Conservation (phyloP, 2,888 invertebrate species). For the Tipula confusa region DNA sequence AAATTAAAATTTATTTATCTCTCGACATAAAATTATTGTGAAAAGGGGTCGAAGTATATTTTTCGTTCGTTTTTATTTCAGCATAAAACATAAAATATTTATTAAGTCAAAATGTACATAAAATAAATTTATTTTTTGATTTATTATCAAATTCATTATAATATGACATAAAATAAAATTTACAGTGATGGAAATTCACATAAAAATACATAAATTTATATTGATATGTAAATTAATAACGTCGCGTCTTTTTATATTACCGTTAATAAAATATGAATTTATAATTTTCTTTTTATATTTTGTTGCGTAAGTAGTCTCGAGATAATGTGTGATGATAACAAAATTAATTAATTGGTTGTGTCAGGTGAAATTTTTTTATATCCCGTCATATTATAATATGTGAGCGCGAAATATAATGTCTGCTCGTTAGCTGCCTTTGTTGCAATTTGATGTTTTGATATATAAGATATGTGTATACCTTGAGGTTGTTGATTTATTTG, state of each 20-base stretch:
- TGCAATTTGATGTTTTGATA: background rate
- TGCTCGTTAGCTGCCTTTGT: background rate
- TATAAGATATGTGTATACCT: no score
- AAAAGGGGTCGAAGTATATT: slow-evolving; percentile 6
- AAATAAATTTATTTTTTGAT: background rate
- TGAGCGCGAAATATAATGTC: background rate
- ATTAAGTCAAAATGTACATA: background rate
- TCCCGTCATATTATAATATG: no score
- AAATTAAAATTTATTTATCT: background rate
- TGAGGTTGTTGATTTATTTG: background rate
- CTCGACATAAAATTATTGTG: slow-evolving; percentile 7
- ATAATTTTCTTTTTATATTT: background rate
- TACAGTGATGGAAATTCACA: background rate
- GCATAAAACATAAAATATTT: slow-evolving; percentile 13
- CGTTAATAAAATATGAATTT: slow-evolving; percentile 20
- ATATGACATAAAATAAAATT: background rate
- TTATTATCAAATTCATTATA: background rate
- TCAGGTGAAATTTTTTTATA: background rate
- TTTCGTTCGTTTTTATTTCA: background rate
- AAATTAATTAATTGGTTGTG: background rate
- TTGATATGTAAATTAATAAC: background rate
- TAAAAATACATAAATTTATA: background rate
- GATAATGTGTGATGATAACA: background rate
- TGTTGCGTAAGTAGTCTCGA: background rate
- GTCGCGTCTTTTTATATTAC: background rate